Conservation (phyloP, 2,113 vertebrate genomes). For the Daphoenositta chrysoptera region DNA sequence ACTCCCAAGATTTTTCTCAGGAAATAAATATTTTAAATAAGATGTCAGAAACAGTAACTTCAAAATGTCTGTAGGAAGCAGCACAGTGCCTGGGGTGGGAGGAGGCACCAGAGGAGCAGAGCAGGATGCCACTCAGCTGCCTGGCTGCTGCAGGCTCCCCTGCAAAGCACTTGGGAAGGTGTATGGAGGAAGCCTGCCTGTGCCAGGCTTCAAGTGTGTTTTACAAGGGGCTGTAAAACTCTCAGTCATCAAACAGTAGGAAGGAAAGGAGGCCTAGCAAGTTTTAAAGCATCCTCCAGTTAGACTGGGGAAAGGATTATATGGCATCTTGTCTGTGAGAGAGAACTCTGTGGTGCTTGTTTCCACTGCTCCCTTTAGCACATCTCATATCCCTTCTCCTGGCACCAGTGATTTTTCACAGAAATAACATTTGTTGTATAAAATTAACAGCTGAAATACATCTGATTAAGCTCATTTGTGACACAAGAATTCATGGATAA, state of each 20-base stretch:
- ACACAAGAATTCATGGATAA: background rate
- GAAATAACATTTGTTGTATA: background rate
- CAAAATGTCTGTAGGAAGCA: background rate
- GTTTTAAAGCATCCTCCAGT: background rate
- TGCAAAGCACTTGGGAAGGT: background rate
- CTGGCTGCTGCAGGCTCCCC: background rate
- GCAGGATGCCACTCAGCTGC: background rate
- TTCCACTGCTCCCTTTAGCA: background rate
- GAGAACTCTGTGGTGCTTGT: background rate
- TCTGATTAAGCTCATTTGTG: background rate
- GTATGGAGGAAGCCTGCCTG: background rate
- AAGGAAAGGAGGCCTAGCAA: background rate
- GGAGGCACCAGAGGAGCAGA: background rate
- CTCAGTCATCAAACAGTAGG: background rate
- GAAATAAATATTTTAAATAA: background rate
- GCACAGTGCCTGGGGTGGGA: rapidly evolving
- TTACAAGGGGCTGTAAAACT: background rate
- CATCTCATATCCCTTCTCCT: rapidly evolving
- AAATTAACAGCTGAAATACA: background rate
- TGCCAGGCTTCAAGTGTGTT: rapidly evolving
- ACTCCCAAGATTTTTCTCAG: background rate
- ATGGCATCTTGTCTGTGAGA: background rate
- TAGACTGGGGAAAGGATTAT: background rate
- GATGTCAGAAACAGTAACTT: background rate
- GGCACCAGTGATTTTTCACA: background rate